Evolutionary conservation across 2,888 invertebrate species (phyloP).

Genomic region (Saturnia japonica): DNA sequence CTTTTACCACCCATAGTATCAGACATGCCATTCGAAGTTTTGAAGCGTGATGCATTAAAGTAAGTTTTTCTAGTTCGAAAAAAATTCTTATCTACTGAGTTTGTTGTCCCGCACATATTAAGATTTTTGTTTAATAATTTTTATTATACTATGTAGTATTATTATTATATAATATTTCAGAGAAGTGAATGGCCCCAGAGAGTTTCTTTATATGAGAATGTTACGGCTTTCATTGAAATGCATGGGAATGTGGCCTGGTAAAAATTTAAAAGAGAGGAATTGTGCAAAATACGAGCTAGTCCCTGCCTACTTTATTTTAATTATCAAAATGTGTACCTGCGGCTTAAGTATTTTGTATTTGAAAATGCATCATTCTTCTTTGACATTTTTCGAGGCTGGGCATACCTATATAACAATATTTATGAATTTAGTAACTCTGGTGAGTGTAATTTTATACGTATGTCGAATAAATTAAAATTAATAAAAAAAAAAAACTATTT

Average conservation of each 20-base stretch:
- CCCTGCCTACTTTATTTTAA: background rate
- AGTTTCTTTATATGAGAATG: conserved; percentile 9
- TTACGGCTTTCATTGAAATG: conserved; percentile 4
- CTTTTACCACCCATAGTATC: background rate
- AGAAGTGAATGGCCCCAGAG: conserved; percentile 2
- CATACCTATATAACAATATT: conserved; percentile 19
- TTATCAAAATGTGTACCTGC: background rate
- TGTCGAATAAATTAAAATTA: too few species aligned
- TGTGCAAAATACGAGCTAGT: background rate
- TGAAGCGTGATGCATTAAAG: conserved; percentile 2
- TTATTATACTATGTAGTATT: background rate
- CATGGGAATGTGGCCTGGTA: conserved; percentile 17
- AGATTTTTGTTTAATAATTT: too few species aligned
- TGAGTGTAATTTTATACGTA: background rate
- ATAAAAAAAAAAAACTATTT: too few species aligned
- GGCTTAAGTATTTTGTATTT: background rate
- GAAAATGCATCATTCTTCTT: background rate
- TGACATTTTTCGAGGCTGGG: conserved; percentile 17
- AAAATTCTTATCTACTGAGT: too few species aligned
- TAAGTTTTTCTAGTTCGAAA: background rate
- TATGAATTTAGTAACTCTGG: conserved; percentile 13
- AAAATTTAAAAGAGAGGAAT: background rate
- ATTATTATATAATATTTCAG: conserved; percentile 10
- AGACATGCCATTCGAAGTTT: conserved; percentile 1
- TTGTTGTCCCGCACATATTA: too few species aligned